A percentile compares a stretch with the other conserved stretches of the same genome.
phyloP scores from a whole-genome alignment of 2,113 vertebrate genomes.

The Gopherus evgoodei region DNA sequence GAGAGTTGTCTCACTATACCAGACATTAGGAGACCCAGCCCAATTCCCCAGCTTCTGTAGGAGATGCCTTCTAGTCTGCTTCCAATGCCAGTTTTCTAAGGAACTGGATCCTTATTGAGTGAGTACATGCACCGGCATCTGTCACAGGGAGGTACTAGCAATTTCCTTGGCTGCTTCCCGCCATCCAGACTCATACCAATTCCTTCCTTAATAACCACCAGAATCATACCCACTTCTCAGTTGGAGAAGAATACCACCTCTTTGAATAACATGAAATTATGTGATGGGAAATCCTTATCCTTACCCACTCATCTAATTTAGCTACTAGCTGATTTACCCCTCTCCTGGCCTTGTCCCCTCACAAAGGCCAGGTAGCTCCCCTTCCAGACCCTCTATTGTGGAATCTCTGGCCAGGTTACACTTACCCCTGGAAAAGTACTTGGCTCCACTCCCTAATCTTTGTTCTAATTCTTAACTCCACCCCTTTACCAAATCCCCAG shows the following conservation, averaged over 20 bases:
- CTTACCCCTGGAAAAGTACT: background rate
- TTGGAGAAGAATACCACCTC: background rate
- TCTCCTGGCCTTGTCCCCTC: background rate
- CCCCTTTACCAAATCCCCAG: background rate
- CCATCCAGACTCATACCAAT: background rate
- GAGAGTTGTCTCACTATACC: background rate
- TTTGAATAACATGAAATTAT: background rate
- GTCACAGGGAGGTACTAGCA: fast-evolving
- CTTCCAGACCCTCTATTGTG: background rate
- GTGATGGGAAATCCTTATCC: background rate
- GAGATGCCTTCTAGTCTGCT: background rate
- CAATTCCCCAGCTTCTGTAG: background rate
- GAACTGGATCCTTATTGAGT: background rate
- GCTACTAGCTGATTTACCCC: background rate
- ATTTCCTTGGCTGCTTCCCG: background rate
- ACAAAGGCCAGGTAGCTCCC: background rate
- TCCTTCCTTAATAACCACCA: background rate
- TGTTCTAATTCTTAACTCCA: background rate
- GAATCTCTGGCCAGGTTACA: background rate
- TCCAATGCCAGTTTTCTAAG: fast-evolving
- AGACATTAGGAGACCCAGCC: fast-evolving
- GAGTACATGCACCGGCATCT: fast-evolving
- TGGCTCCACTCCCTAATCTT: background rate
- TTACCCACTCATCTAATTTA: background rate
- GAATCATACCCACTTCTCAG: background rate